These are phyloP conservation scores for Corvus hawaiiensis DNA, from an alignment of 2,113 vertebrate species.

Conservation along the genomic window DNA sequence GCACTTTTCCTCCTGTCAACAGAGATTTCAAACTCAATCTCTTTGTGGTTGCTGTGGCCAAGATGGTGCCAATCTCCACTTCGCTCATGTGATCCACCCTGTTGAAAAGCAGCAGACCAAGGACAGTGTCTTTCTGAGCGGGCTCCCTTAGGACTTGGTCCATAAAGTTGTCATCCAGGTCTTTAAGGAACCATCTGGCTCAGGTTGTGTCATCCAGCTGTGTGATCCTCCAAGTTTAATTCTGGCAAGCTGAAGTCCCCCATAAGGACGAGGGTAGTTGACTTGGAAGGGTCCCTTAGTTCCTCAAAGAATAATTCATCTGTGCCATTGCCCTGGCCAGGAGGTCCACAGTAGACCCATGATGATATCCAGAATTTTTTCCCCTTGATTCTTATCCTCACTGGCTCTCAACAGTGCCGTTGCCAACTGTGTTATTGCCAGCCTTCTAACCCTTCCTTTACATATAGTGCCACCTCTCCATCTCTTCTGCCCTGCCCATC, in stretches of 20 bases:
- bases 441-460: not conserved
- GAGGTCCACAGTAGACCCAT: not conserved
- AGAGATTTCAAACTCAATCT: not conserved
- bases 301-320: not conserved
- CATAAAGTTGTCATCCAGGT: not conserved
- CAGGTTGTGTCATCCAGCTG: not conserved
- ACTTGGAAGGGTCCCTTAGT: not conserved
- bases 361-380: not conserved
- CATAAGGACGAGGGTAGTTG: not conserved
- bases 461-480: accelerated
- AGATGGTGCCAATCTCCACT: not conserved
- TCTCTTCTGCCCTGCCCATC: not conserved
- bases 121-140: not conserved
- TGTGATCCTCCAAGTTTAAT: not conserved
- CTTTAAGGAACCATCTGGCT: not conserved
- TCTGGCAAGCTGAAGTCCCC: not conserved
- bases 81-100: not conserved
- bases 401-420: not conserved
- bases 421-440: not conserved
- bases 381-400: not conserved
- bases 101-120: not conserved
- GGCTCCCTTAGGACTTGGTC: not conserved
- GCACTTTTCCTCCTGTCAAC: not conserved
- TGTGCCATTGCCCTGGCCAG: not conserved
- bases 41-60: not conserved